Base-by-base conservation (phyloP, 2,113 vertebrate species). In the Oreocharis arfaki region DNA sequence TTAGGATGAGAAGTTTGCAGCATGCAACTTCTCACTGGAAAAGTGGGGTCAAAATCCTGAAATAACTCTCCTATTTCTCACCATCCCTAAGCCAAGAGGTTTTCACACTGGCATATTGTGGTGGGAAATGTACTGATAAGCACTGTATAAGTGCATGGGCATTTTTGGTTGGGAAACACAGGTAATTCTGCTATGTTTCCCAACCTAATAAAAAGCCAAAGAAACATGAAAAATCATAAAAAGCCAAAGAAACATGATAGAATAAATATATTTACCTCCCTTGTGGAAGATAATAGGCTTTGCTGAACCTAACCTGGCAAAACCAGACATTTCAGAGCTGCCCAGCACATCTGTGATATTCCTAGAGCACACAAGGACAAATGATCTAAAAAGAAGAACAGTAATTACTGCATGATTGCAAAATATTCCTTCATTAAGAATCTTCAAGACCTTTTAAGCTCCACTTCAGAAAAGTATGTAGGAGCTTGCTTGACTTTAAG, bases 311-410 rank as follows among this genome's bases (percentile, higher is more conserved):
- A 74, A 73, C 23, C 65, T 92, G 82, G 96, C 96, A 84, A 97
- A 96, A 79, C 17, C 49, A 84, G 91, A 50, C 93, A 91, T 86
- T 67, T 96, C 79, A 30, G 95, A 87, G 74, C 68, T 80, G 74
- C 75, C 78, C 22, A 57, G 11, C 67, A 65, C 4, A 1, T 93
- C 93, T 46, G 82, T 24, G 53, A 65, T 90, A 71, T 92, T 97
- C 94, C 93, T 92, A 82, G 97, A 97, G 90, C 96, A 96, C 87
- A 97, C 70, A 3, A 97, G 91, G 76, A 96, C 92, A 79, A 97
- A 83, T 35, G 95, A 97, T 70, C 97, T 97, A 94, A 64, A 96
- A 97, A 87, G 33, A 47, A 82, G 37, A 52, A 78, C 53, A 84
- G 35, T 16, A 53, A 75, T 90, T 93, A 78, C 35, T n/a, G 10